phyloP scores from a whole-genome alignment of 2,113 vertebrate species.

The Petrocephalus zakoni region DNA sequence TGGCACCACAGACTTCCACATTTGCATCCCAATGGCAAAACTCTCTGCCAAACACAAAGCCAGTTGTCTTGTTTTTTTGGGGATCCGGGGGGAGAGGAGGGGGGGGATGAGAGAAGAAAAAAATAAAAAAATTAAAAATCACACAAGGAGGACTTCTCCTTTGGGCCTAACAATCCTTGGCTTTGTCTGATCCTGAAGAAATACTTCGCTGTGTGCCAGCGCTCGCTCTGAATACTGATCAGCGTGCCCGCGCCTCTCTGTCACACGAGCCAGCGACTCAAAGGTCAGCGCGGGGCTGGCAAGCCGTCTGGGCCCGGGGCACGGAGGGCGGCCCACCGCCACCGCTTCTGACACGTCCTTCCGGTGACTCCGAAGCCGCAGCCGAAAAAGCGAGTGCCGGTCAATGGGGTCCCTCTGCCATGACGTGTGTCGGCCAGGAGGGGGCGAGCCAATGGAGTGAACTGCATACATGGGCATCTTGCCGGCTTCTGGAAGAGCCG shows the following conservation, averaged over 20 bases:
- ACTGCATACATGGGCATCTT: background rate
- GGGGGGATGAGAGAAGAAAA: conserved; percentile 37
- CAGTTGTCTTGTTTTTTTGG: conserved; percentile 62
- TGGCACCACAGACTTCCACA: conserved; percentile 51
- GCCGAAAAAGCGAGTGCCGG: background rate
- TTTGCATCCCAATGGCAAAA: conserved; percentile 66
- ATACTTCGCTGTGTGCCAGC: conserved; percentile 49
- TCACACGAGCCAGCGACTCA: conserved; percentile 59
- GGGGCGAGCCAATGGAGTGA: background rate
- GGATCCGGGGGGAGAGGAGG: conserved; percentile 31
- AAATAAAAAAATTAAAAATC: conserved; percentile 32
- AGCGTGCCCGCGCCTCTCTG: conserved; percentile 45
- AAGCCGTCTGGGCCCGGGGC: conserved; percentile 57
- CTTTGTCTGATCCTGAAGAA: conserved; percentile 72
- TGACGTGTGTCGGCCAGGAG: background rate
- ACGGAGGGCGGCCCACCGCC: conserved; percentile 45
- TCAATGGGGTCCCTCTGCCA: background rate
- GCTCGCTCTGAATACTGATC: conserved; percentile 69
- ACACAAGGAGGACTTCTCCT: conserved; percentile 70
- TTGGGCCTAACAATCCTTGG: conserved; percentile 52
- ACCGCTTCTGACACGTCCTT: conserved; percentile 41
- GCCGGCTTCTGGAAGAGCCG: background rate
- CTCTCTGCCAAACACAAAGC: conserved; percentile 66
- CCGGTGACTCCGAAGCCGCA: background rate
- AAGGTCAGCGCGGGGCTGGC: conserved; percentile 63